Evolutionary conservation across 1,140 invertebrate species (phyloP), one percentile per base, ranked within the genome.

Genomic region (Sycophaga agraensis): DNA sequence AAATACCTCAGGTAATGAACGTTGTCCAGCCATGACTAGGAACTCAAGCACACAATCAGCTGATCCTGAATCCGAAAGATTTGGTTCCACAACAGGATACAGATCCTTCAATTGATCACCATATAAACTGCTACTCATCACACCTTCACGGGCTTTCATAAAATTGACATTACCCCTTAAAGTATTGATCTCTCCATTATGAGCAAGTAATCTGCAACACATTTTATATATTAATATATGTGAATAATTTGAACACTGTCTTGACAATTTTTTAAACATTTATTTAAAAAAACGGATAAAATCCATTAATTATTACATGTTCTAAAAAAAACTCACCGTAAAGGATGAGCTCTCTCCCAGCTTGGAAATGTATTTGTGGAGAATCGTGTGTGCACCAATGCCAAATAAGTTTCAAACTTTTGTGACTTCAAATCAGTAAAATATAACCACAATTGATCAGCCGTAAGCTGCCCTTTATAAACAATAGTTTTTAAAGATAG

Each of bases 161-260:
- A 95, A 86, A 80, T 99, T 99, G 0, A 98, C 92, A 76, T 99
- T 99, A 57, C 97, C 97, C 63, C 96, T 87, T 24, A 99, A 85
- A 5, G 97, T 99, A 80, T 99, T 99, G 74, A 99, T 99, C 84
- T 99, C 97, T 48, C 97, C 97, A 84, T 99, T 99, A 82, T 99
- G 97, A 61, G 97, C 97, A 57, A 99, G 82, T 59, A 96, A 87
- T 76, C 94, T 95, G 79, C 0, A 78, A 72, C 7, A 8, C 59
- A 60, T n/a, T n/a, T n/a, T n/a, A n/a, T n/a, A n/a, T n/a, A n/a
- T n/a, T n/a, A n/a, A n/a, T n/a, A n/a, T n/a, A n/a, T n/a, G n/a
- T n/a, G n/a, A n/a, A n/a, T n/a, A n/a, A n/a, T n/a, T n/a, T n/a
- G n/a, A n/a, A n/a, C n/a, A n/a, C n/a, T n/a, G n/a, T n/a, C n/a